A percentile compares a stretch with the other conserved stretches of the same genome.
Conservation (phyloP, 2,888 invertebrate species). For the Pseudococcus viburni region DNA sequence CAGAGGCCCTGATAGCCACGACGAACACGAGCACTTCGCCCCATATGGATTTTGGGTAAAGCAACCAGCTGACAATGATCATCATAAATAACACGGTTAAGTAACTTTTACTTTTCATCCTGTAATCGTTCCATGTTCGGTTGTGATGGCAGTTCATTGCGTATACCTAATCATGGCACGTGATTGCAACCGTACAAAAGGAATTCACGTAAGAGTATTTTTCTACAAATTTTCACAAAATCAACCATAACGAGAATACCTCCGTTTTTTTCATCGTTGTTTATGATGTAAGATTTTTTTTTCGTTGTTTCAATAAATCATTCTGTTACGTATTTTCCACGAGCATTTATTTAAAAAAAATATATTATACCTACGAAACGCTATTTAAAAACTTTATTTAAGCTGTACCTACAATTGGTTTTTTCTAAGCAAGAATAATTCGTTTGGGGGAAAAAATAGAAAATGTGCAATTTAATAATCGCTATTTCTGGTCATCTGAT, state of each 20-base stretch:
- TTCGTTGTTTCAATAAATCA: too few relatives aligned
- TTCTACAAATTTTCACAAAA: not conserved
- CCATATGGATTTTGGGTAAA: constrained; percentile 84
- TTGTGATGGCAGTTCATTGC: not conserved
- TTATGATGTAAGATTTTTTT: not conserved
- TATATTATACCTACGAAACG: too few relatives aligned
- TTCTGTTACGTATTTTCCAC: too few relatives aligned
- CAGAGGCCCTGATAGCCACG: constrained; percentile 79
- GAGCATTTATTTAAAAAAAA: too few relatives aligned
- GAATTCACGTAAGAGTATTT: not conserved
- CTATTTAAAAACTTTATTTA: too few relatives aligned
- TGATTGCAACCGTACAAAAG: not conserved
- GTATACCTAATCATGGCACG: too few relatives aligned
- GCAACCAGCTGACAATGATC: constrained; percentile 78
- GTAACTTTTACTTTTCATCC: constrained; percentile 11
- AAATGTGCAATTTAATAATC: too few relatives aligned
- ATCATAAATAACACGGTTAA: constrained; percentile 67
- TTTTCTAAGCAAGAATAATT: too few relatives aligned
- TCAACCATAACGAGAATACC: not conserved
- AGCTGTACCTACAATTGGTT: too few relatives aligned
- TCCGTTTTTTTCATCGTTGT: not conserved
- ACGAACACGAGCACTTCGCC: constrained; percentile 75
- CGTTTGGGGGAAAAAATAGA: too few relatives aligned
- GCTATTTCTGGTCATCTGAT: too few relatives aligned
- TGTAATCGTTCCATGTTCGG: not conserved